Percentiles rank a stretch among this genome's conserved stretches.
These are phyloP conservation scores for Uria aalge DNA, from an alignment of 2,113 vertebrate genomes.

Conservation along the genomic window DNA sequence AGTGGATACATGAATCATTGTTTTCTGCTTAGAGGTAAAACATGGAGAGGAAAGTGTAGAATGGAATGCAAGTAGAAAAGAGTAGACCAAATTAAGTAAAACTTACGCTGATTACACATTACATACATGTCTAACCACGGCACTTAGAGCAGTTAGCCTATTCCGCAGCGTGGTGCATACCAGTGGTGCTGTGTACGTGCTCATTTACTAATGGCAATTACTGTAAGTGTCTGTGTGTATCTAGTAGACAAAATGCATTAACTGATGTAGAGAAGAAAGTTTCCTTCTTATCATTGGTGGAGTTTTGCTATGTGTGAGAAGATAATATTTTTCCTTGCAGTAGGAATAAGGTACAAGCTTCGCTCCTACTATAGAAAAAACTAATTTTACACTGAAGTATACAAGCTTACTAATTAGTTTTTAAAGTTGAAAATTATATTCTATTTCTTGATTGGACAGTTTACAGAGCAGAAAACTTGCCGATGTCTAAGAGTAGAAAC, in stretches of 20 bases:
- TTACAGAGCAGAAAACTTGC: background rate
- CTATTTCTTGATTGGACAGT: background rate
- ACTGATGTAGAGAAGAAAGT: background rate
- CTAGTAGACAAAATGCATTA: background rate
- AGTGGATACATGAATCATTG: no score
- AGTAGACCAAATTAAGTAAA: background rate
- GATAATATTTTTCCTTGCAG: background rate
- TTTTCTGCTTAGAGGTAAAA: background rate
- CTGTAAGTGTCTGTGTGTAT: background rate
- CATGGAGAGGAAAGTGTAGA: background rate
- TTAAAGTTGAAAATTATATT: background rate
- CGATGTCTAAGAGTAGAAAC: background rate
- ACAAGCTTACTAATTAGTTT: background rate
- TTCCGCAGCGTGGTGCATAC: fast-evolving
- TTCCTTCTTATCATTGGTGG: background rate
- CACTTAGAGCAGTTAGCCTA: background rate
- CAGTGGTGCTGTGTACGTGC: background rate
- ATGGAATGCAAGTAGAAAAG: background rate
- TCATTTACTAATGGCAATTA: background rate
- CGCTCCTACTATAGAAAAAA: background rate
- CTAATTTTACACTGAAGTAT: background rate
- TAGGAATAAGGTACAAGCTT: background rate
- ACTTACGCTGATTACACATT: background rate
- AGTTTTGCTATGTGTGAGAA: background rate
- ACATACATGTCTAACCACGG: background rate